Evolutionary conservation across 2,113 vertebrate species (phyloP).

Genomic region (Pseudois nayaur): DNA sequence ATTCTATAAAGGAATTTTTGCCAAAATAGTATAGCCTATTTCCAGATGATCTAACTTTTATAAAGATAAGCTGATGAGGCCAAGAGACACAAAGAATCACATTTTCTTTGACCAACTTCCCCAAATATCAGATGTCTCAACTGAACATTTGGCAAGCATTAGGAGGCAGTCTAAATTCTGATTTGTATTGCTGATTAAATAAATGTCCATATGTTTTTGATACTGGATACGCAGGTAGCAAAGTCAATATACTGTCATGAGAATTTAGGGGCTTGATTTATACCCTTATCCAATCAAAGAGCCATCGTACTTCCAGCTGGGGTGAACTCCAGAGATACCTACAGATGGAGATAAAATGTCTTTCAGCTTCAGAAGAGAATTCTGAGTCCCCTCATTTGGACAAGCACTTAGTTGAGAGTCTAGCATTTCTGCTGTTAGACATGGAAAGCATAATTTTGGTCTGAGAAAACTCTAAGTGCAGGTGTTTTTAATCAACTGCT

Average conservation of each 20-base stretch:
- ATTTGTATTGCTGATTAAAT: not conserved
- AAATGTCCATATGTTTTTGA: slow-evolving; percentile 46
- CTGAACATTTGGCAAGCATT: slow-evolving; percentile 33
- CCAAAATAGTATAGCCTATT: not conserved
- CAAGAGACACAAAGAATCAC: not conserved
- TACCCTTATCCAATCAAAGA: not conserved
- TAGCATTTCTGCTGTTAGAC: not conserved
- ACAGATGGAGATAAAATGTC: not conserved
- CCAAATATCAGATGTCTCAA: slow-evolving; percentile 40
- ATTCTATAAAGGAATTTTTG: not conserved
- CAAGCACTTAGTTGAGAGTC: not conserved
- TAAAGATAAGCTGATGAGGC: not conserved
- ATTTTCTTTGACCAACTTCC: not conserved
- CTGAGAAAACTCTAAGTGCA: not conserved
- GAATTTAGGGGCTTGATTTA: slow-evolving; percentile 33
- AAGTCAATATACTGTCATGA: slow-evolving; percentile 27
- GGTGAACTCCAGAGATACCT: not conserved
- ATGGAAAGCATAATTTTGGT: not conserved
- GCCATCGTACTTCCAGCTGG: not conserved
- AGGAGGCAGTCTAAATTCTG: slow-evolving; percentile 17
- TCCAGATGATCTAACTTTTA: slow-evolving; percentile 8
- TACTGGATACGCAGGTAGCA: slow-evolving; percentile 12
- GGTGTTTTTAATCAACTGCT: not conserved
- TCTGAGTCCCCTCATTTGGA: not conserved
- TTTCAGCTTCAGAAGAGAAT: slow-evolving; percentile 14